phyloP scores from a whole-genome alignment of 2,113 vertebrate species.

The Perca fluviatilis region DNA sequence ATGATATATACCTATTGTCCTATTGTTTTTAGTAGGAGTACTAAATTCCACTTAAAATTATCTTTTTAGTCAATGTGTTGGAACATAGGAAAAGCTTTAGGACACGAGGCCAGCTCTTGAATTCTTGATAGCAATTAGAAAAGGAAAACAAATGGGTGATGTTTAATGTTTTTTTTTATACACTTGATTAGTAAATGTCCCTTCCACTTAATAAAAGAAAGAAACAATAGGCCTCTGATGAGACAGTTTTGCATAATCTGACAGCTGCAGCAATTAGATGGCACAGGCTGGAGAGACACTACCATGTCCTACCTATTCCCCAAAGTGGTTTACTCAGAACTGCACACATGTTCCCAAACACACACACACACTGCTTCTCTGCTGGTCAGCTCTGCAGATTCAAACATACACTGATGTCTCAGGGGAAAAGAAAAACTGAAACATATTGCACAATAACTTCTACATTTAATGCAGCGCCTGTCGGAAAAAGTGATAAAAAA shows the following conservation, averaged over 20 bases:
- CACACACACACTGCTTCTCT: neutral
- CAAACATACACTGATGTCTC: neutral
- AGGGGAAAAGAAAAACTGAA: neutral
- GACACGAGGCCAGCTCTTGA: neutral
- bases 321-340: neutral
- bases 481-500: too few species aligned
- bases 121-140: neutral
- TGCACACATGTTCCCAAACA: neutral
- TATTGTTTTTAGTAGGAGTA: neutral
- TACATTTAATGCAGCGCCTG: too few species aligned
- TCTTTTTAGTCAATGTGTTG: neutral
- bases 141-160: slow-evolving; percentile 2
- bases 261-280: slow-evolving; percentile 2
- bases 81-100: neutral
- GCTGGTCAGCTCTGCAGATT: neutral
- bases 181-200: neutral
- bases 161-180: slow-evolving; percentile 3
- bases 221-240: neutral
- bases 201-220: neutral
- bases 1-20: neutral
- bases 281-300: neutral
- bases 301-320: neutral
- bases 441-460: too few species aligned
- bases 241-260: slow-evolving; percentile 13
- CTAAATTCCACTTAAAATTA: neutral